Evolutionary conservation across 2,888 invertebrate genomes (phyloP), one percentile per base, ranked within the genome.

Genomic region (Polyommatus iphigenia): DNA sequence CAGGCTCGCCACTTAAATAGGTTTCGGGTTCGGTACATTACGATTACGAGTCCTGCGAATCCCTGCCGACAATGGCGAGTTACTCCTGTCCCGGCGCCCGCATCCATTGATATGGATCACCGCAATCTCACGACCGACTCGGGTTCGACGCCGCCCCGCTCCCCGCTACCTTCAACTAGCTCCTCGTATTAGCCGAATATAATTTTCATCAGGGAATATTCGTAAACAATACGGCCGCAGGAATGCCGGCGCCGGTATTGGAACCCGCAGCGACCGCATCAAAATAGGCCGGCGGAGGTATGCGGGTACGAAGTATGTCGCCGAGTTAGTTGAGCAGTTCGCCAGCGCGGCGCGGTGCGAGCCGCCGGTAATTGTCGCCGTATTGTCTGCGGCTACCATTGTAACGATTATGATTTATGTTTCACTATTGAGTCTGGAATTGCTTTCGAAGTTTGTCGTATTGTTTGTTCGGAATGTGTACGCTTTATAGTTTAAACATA

Each of bases 381-480:
- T 62, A 62, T 62, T 62, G 62, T 62, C 20, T 62, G 62, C 62
- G 62, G 62, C 24, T 13, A 24, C 24, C 13, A 62, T 62, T 62
- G 62, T 62, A 62, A 62, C 62, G 62, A 62, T 62, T 62, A 62
- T 62, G 62, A 62, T 62, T 62, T 62, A 62, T 62, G 62, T 62
- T 24, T 20, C 20, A 62, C 62, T 13, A 62, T 62, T 24, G 62
- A 24, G 20, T 62, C 62, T 62, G 62, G 13, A 62, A 62, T 62
- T 62, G 62, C 62, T 62, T 62, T 24, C 62, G 24, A 62, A 62
- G 62, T 62, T 62, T 20, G 20, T 62, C 24, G 62, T 62, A 20
- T 13, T 62, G 20, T 20, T 59, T 20, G 59, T 59, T 59, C 7
- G 20, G 20, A 59, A 59, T 59, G 18, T 20, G 59, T 20, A 20